A percentile compares a stretch with the other conserved stretches of the same genome.
phyloP scores from a whole-genome alignment of 1,140 invertebrate genomes.

The Bombus affinis region DNA sequence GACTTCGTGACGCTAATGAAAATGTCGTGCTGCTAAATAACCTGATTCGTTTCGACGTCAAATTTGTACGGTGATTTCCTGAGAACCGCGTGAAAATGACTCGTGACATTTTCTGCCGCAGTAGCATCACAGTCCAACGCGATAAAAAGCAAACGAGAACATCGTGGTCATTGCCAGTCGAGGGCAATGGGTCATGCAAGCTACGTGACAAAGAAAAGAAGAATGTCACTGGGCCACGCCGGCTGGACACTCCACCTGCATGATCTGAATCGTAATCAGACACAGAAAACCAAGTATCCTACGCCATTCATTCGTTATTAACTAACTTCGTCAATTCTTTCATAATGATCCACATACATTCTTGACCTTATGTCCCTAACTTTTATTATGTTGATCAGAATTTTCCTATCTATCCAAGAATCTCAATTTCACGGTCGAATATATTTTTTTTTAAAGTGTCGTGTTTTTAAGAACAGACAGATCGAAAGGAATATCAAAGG shows the following conservation, averaged over 20 bases:
- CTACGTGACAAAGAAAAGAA: conserved; percentile 45
- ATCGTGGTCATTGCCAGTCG: conserved; percentile 38
- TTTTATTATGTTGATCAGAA: neutral
- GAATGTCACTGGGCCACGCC: conserved; percentile 62
- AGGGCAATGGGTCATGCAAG: conserved; percentile 47
- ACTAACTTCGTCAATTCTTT: neutral
- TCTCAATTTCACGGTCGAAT: too few relatives aligned
- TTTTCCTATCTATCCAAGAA: neutral
- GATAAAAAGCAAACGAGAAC: conserved; percentile 29
- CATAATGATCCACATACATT: neutral
- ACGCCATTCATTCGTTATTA: neutral
- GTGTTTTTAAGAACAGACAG: neutral
- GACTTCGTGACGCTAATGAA: neutral
- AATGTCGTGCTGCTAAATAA: neutral
- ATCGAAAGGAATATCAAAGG: neutral
- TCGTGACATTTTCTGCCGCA: neutral
- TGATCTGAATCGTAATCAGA: conserved; percentile 45
- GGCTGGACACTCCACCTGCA: conserved; percentile 27
- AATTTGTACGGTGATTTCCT: neutral
- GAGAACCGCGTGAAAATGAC: neutral
- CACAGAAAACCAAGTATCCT: neutral
- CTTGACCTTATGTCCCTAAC: too few relatives aligned
- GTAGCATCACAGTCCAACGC: neutral
- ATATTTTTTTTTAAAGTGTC: neutral
- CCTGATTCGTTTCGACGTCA: neutral